A percentile compares a stretch with the other conserved stretches of the same genome.
These are phyloP conservation scores for Selene dorsalis DNA, from an alignment of 2,797 vertebrate species.

Conservation along the genomic window DNA sequence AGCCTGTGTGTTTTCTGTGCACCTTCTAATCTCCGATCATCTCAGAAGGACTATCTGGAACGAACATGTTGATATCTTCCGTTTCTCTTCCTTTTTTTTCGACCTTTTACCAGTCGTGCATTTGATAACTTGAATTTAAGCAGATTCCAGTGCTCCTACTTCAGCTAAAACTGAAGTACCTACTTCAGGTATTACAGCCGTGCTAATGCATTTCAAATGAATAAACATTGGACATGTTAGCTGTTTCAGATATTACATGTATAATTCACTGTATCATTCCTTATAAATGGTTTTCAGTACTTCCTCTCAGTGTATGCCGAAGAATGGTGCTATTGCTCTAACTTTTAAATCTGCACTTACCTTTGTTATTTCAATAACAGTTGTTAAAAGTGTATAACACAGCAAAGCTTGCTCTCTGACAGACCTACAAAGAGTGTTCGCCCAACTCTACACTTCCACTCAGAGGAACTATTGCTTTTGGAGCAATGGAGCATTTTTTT, in stretches of 20 bases:
- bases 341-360: background rate
- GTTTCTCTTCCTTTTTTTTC: constrained; percentile 9
- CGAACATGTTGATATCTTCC: background rate
- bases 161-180: background rate
- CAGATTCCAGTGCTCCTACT: background rate
- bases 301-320: background rate
- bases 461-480: background rate
- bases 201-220: background rate
- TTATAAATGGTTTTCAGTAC: background rate
- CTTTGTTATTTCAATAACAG: background rate
- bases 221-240: background rate
- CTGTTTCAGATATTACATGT: background rate
- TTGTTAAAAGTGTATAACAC: background rate
- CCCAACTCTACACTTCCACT: background rate
- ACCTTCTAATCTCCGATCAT: constrained; percentile 17
- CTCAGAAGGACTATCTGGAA: constrained; percentile 34
- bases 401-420: background rate
- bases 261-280: background rate
- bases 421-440: background rate
- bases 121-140: background rate
- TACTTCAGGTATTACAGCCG: background rate
- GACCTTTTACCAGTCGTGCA: background rate
- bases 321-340: background rate
- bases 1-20: constrained; percentile 27
- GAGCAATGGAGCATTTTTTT: background rate